A percentile compares a stretch with the other conserved stretches of the same genome.
phyloP scores from a whole-genome alignment of 2,888 invertebrate species.

The Bombylius major region DNA sequence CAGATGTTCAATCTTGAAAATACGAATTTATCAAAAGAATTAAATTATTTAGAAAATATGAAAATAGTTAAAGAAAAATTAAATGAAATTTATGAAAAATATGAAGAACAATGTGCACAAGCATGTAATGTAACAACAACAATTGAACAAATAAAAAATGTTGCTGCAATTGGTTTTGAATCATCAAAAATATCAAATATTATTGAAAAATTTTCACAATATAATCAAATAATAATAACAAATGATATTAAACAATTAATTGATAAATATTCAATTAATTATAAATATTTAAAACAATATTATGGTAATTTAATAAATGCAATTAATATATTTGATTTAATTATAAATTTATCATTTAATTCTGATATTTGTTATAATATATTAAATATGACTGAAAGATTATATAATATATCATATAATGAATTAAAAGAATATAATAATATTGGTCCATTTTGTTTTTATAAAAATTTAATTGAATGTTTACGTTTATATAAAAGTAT shows the following conservation, averaged over 20 bases:
- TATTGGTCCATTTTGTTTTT: constrained; percentile 24
- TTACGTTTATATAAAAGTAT: constrained; percentile 4
- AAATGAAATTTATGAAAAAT: constrained; percentile 27
- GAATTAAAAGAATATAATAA: constrained; percentile 12
- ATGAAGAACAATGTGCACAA: constrained; percentile 21
- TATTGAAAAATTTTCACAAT: constrained; percentile 43
- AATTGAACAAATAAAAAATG: constrained; percentile 38
- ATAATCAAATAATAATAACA: constrained; percentile 24
- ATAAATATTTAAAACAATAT: constrained; percentile 27
- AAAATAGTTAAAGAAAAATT: constrained; percentile 31
- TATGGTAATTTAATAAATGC: constrained; percentile 26
- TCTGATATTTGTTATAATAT: constrained; percentile 31
- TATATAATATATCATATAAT: constrained; percentile 15
- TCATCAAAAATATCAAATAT: constrained; percentile 48
- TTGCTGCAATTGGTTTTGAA: constrained; percentile 45
- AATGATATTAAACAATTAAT: constrained; percentile 22
- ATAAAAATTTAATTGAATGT: constrained; percentile 11
- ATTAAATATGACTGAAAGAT: constrained; percentile 27
- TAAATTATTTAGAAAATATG: constrained; percentile 56
- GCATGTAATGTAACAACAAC: constrained; percentile 12
- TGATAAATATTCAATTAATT: constrained; percentile 24
- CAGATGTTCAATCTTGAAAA: constrained; percentile 59
- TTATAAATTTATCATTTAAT: constrained; percentile 29
- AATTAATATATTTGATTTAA: constrained; percentile 29
- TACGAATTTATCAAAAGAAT: constrained; percentile 44